Conservation (phyloP, 2,797 vertebrate genomes). For the Platyrinchus mystaceus region DNA sequence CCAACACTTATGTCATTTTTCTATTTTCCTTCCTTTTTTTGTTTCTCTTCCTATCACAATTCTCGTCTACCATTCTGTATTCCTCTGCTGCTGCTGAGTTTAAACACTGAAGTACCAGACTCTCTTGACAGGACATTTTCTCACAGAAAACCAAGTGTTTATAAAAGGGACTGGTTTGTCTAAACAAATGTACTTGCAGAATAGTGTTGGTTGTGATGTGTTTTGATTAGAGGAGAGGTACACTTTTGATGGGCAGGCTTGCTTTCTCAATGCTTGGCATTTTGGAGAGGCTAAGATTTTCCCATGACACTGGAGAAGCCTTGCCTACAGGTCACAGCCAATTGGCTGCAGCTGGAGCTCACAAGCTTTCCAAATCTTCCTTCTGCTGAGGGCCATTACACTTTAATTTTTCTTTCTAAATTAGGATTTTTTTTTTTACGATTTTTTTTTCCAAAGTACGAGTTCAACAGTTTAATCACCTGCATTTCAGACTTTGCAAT, state of each 20-base stretch:
- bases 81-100: background rate
- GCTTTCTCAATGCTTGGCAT: background rate
- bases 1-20: fast-evolving
- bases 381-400: background rate
- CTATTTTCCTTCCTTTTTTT: background rate
- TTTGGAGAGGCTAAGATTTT: background rate
- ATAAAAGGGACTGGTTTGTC: background rate
- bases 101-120: background rate
- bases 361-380: background rate
- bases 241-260: background rate
- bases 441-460: background rate
- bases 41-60: background rate
- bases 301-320: background rate
- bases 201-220: background rate
- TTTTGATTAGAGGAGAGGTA: background rate
- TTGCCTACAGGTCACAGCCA: background rate
- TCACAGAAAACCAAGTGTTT: background rate
- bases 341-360: background rate
- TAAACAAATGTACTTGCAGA: background rate
- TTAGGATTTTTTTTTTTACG: background rate
- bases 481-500: background rate
- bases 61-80: background rate
- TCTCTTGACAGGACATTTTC: background rate
- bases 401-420: background rate
- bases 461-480: background rate